phyloP scores from a whole-genome alignment of 2,888 invertebrate species.

The Macaria notata region DNA sequence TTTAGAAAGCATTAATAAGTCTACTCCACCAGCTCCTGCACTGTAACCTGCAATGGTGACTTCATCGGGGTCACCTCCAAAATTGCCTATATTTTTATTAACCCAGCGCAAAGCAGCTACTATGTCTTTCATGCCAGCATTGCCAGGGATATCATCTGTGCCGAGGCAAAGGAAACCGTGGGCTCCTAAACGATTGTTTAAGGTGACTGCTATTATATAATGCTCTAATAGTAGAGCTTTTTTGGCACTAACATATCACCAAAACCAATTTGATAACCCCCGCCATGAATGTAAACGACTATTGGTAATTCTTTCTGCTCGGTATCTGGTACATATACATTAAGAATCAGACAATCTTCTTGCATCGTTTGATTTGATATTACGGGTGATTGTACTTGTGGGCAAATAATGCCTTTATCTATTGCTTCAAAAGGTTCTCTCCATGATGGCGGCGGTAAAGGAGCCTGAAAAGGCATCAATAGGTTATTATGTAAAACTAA shows the following conservation, averaged over 20 bases:
- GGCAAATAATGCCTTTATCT: constrained; percentile 40
- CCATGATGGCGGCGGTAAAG: constrained; percentile 46
- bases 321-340: constrained; percentile 7
- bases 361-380: too few relatives aligned
- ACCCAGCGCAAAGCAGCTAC: constrained; percentile 43
- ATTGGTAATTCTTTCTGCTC: constrained; percentile 7
- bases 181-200: constrained; percentile 39
- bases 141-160: constrained; percentile 45
- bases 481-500: too few relatives aligned
- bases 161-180: constrained; percentile 50
- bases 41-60: constrained; percentile 52
- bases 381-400: constrained; percentile 24
- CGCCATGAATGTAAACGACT: constrained; percentile 1
- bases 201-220: constrained; percentile 28
- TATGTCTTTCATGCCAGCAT: constrained; percentile 50
- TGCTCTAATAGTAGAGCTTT: too few relatives aligned
- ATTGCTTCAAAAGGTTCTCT: constrained; percentile 39
- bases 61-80: constrained; percentile 46
- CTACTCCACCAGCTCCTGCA: constrained; percentile 48
- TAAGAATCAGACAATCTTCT: constrained; percentile 10
- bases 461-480: constrained; percentile 35
- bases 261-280: background rate
- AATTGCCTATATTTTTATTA: constrained; percentile 48
- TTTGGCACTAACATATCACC: too few relatives aligned
- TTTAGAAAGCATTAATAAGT: constrained; percentile 46